Base-by-base conservation (phyloP, 2,797 vertebrate species). In the Mormyrus proboscirostris region DNA sequence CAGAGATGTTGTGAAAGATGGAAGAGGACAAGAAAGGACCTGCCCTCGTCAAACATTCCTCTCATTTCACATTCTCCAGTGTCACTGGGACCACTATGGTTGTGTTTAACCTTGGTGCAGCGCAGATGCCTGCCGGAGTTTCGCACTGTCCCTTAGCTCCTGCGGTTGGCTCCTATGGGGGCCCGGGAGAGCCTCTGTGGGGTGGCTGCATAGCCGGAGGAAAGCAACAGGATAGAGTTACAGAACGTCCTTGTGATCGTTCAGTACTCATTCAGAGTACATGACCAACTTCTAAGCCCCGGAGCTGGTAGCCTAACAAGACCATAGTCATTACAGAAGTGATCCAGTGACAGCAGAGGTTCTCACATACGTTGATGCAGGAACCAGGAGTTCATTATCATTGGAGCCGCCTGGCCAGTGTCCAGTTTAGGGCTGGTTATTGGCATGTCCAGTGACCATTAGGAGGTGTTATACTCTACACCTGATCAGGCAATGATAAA, bases 21-120 rank as follows among this genome's bases (percentile, higher is more conserved):
- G 62, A 16, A 2, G 29, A 55, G 29, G n/a, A 41, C 49, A 87
- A 87, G 84, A 85, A 51, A 51, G 33, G 25, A 69, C 82, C 14
- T 89, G 57, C 57, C 41, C 51, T 25, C n/a, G 19, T 57, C 5
- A 1, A 50, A 86, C n/a, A 89, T 89, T 89, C 76, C 14, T 62
- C n/a, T 9, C 41, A 50, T 85, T 85, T 62, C 41, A 29, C 14
- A 38, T 8, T 85, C 33, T 65, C 10, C 22, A 49, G 57, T 49
- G 57, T 84, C 2, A 14, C 47, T 10, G 7, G 29, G 12, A 22
- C 59, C 49, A 38, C 65, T 88, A 19, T 12, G 49, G 9, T 44
- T 79, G 65, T 76, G 62, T 73, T 29, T 88, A 73, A 62, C 59
- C 62, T 44, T 59, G 38, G 62, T 65, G 62, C 12, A 65, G 62